Percentiles rank a stretch among this genome's conserved stretches.
These are phyloP conservation scores for Mionectes olivaceus DNA, from an alignment of 2,797 vertebrate species.

Conservation along the genomic window DNA sequence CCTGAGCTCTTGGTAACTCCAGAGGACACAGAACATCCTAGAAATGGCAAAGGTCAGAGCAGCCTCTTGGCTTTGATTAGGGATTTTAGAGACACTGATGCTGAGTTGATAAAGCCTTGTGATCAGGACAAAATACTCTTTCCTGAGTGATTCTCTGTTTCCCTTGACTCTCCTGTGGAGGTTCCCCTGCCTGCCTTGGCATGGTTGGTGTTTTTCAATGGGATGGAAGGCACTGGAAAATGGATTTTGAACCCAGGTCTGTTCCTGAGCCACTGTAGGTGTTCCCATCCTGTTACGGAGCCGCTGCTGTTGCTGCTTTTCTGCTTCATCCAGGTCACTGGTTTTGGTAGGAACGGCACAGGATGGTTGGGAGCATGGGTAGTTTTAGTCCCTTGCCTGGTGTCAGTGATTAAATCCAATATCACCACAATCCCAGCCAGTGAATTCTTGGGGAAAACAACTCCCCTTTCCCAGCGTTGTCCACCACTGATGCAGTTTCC, in stretches of 20 bases:
- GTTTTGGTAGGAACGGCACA: not conserved
- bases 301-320: not conserved
- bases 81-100: not conserved
- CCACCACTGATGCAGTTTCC: not conserved
- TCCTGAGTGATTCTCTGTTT: not conserved
- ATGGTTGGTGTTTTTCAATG: fast-evolving
- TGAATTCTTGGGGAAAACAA: not conserved
- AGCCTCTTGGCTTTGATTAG: not conserved
- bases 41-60: not conserved
- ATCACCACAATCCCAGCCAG: not conserved
- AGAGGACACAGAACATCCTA: not conserved
- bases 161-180: fast-evolving
- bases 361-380: not conserved
- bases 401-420: not conserved
- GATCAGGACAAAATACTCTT: not conserved
- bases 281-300: not conserved
- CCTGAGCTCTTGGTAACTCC: not conserved
- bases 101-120: not conserved
- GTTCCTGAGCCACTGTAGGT: not conserved
- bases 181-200: not conserved
- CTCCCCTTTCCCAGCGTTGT: not conserved
- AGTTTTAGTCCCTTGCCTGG: not conserved
- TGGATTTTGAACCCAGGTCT: not conserved
- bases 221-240: not conserved
- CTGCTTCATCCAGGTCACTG: not conserved